A percentile compares a stretch with the other conserved stretches of the same genome.
These are phyloP conservation scores for Lampris incognitus DNA, from an alignment of 2,113 vertebrate species.

Conservation along the genomic window DNA sequence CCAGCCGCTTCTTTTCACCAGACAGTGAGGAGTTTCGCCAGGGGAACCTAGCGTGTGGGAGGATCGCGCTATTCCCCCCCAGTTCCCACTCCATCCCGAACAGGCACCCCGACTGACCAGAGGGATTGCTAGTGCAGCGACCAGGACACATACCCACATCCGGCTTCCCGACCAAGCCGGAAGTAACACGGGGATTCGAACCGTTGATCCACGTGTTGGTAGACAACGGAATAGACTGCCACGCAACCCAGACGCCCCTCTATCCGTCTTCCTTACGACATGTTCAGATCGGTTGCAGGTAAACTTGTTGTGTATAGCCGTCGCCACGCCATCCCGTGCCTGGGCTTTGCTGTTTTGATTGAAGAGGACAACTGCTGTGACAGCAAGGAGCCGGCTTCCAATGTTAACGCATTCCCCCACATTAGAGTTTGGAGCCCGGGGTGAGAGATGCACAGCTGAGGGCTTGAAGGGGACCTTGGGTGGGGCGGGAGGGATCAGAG, in stretches of 20 bases:
- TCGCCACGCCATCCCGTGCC: slow-evolving; percentile 52
- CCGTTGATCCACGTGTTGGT: too few species aligned
- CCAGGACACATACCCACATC: too few species aligned
- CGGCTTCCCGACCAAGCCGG: too few species aligned
- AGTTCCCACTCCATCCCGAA: too few species aligned
- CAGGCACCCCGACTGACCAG: too few species aligned
- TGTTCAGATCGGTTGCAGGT: slow-evolving; percentile 8
- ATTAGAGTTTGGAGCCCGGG: slow-evolving; percentile 51
- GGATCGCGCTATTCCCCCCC: too few species aligned
- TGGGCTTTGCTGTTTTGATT: slow-evolving; percentile 51
- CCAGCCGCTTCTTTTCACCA: too few species aligned
- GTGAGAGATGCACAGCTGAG: slow-evolving; percentile 64
- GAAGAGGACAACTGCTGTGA: slow-evolving; percentile 68
- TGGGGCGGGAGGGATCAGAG: background rate
- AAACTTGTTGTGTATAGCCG: slow-evolving; percentile 19
- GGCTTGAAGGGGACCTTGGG: slow-evolving; percentile 9
- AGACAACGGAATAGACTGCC: too few species aligned
- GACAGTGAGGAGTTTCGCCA: background rate
- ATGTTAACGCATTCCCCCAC: slow-evolving; percentile 73
- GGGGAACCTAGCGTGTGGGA: background rate
- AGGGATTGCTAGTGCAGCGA: too few species aligned
- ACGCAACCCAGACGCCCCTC: too few species aligned
- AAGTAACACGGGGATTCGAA: too few species aligned
- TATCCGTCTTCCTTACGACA: too few species aligned
- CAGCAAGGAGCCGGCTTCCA: slow-evolving; percentile 37